These are phyloP conservation scores for Phylloscopus collybita DNA, from an alignment of 2,797 vertebrate genomes.

Conservation along the genomic window DNA sequence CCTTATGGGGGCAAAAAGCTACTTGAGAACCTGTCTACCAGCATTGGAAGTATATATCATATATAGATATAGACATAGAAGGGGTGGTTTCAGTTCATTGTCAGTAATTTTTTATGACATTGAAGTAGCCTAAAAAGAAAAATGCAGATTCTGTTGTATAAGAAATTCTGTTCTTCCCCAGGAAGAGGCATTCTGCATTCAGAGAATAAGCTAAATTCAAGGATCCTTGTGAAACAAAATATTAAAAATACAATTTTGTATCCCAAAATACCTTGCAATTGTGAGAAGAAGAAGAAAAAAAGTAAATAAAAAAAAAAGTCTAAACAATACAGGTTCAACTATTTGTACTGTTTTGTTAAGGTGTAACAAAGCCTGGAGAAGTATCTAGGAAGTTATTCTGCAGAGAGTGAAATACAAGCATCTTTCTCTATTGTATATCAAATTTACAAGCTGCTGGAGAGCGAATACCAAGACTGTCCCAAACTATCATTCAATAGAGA, in stretches of 20 bases:
- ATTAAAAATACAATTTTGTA: not conserved
- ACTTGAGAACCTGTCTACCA: not conserved
- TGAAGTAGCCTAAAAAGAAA: not conserved
- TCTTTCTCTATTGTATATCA: not conserved
- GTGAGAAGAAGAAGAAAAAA: not conserved
- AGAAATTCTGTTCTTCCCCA: not conserved
- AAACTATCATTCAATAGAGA: not conserved
- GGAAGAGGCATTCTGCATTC: not conserved
- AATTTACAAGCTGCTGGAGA: not conserved
- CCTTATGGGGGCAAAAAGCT: not conserved
- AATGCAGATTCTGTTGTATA: not conserved
- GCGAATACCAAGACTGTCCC: fast-evolving
- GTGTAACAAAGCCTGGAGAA: not conserved
- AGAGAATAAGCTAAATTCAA: not conserved
- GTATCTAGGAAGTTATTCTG: not conserved
- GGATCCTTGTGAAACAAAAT: not conserved
- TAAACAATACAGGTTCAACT: not conserved
- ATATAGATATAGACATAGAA: not conserved
- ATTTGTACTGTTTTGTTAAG: not conserved
- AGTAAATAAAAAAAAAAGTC: not conserved
- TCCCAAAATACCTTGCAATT: not conserved
- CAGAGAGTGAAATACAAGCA: not conserved
- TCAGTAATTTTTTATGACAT: not conserved
- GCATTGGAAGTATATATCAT: not conserved
- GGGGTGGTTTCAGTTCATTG: not conserved